Base-by-base conservation (phyloP, 2,797 vertebrate genomes). In the Catamblyrhynchus diadema region DNA sequence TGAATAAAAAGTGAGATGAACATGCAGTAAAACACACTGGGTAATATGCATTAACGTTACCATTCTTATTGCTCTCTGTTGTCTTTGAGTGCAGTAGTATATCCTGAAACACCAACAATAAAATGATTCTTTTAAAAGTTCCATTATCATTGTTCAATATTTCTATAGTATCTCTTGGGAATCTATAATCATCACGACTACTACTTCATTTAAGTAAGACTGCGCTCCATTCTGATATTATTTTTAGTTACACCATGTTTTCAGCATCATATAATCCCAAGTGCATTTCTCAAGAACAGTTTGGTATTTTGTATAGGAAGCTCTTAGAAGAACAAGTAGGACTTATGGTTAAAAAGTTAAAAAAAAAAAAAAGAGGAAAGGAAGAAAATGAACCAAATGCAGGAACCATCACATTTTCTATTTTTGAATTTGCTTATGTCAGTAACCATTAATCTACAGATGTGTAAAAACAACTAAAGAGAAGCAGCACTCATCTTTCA, bases 401-500 rank as follows among this genome's bases (percentile, higher is more conserved):
- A 41, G 30, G 45, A 86, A 80, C 12, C 15, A 77, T 56, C 21
- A 47, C 1, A 44, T 87, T 85, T 93, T 67, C 62, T 91, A 87
- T 91, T 95, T 96, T 69, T 60, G 37, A 89, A 23, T 82, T 82
- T 53, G 67, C 71, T 94, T 85, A 81, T 79, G 50, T 84, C 84
- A 94, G 66, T 78, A 93, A 71, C 16, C 42, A 78, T 89, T 82
- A 83, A 85, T 61, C 72, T 86, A 83, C 69, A 89, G 53, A 82
- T 89, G 48, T 87, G 39, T 78, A 37, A 61, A 86, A 94, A 91
- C 1, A 61, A 53, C 42, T 47, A 82, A 87, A 85, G n/a, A 12
- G 8, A 89, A 11, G 27, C 71, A 88, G 48, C 41, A 88, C 64
- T 88, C 51, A 88, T 88, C 48, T 83, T 88, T 74, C 56, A 83